Conservation (phyloP, 92 coral and sea anemone genomes). For the Porites rus region DNA sequence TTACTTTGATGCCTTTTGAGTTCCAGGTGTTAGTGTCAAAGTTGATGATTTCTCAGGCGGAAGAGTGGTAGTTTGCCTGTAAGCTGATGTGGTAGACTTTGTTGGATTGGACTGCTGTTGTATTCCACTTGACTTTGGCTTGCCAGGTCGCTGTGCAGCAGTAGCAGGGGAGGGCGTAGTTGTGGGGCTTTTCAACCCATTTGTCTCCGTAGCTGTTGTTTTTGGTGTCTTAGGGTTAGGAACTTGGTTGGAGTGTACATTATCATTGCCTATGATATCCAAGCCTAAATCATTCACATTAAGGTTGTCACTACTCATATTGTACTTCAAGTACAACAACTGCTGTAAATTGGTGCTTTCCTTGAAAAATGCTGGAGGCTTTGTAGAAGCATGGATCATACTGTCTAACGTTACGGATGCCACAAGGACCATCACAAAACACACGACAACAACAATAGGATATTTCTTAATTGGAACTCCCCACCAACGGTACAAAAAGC, state of each 20-base stretch:
- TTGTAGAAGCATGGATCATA: conserved; percentile 71
- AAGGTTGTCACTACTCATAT: conserved; percentile 73
- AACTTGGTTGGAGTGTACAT: neutral
- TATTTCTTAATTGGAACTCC: conserved; percentile 67
- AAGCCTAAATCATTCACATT: neutral
- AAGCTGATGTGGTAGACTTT: neutral
- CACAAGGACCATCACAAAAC: conserved; percentile 49
- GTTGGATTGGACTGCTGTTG: neutral
- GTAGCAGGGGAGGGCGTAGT: neutral
- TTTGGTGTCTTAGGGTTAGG: neutral
- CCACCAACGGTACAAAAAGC: conserved; percentile 59
- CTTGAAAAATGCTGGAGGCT: conserved; percentile 90
- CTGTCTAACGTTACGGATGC: conserved; percentile 65
- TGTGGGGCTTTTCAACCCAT: neutral
- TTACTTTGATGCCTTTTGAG: neutral
- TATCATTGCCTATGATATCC: neutral
- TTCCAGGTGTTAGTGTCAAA: neutral
- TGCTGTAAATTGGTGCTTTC: conserved; percentile 86
- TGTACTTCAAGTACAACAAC: conserved; percentile 79
- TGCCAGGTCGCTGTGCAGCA: neutral
- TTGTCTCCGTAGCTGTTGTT: neutral
- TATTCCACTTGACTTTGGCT: neutral
- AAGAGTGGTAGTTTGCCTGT: neutral
- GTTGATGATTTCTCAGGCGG: neutral
- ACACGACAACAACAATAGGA: conserved; percentile 64